Percentiles rank a stretch among this genome's conserved stretches.
Conservation (phyloP, 2,113 vertebrate species). For the Furnarius figulus region DNA sequence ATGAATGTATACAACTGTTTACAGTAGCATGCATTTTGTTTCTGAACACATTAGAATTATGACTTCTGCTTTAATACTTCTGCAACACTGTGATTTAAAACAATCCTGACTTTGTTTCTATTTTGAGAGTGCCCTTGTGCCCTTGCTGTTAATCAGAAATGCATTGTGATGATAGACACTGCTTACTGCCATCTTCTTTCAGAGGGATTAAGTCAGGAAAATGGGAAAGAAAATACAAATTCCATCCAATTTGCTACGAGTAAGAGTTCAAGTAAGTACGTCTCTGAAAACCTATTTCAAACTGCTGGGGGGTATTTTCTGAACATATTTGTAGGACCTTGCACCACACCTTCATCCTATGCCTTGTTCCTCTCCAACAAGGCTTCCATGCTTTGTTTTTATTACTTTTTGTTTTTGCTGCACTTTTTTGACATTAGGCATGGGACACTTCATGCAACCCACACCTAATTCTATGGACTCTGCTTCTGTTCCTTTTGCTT, state of each 20-base stretch:
- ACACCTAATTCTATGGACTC: background rate
- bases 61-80: slow-evolving; percentile 41
- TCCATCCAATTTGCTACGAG: background rate
- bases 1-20: background rate
- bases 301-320: background rate
- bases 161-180: slow-evolving; percentile 38
- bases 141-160: slow-evolving; percentile 75
- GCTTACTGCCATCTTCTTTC: slow-evolving; percentile 19
- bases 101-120: slow-evolving; percentile 71
- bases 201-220: slow-evolving; percentile 31
- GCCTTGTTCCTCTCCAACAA: background rate
- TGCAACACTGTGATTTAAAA: slow-evolving; percentile 62
- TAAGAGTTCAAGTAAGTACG: background rate
- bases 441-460: background rate
- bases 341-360: background rate
- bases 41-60: slow-evolving; percentile 34
- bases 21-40: slow-evolving; percentile 38
- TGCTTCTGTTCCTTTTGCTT: background rate
- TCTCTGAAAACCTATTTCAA: background rate
- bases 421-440: background rate
- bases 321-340: background rate
- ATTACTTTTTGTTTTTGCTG: background rate
- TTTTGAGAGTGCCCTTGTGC: slow-evolving; percentile 69
- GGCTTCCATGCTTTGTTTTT: background rate
- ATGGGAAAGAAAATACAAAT: slow-evolving; percentile 18